These are phyloP conservation scores for Psilopsiagon aymara DNA, from an alignment of 2,113 vertebrate genomes.

Conservation along the genomic window DNA sequence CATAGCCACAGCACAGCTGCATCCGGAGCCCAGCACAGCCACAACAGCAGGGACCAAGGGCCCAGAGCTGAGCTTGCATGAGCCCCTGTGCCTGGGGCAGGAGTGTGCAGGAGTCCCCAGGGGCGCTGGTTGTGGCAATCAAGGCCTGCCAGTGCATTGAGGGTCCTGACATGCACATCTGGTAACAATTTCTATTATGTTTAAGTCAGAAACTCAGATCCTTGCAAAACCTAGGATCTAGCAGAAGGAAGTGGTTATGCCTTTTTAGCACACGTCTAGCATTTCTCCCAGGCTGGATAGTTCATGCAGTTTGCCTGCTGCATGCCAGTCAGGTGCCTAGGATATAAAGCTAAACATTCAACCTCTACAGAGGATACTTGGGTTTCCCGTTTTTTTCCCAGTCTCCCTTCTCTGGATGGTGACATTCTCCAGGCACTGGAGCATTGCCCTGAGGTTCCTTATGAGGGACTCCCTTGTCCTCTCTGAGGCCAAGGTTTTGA, in stretches of 20 bases:
- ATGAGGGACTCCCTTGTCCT: fast-evolving
- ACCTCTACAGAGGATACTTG: neutral
- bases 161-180: neutral
- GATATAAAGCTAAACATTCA: neutral
- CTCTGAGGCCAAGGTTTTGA: neutral
- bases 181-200: slow-evolving; percentile 31
- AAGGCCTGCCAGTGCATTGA: neutral
- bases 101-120: neutral
- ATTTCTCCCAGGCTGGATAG: neutral
- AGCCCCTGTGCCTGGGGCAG: neutral
- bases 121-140: neutral
- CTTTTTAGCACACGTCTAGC: neutral
- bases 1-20: neutral
- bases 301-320: neutral
- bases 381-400: neutral
- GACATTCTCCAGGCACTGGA: neutral
- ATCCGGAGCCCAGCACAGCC: neutral
- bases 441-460: neutral
- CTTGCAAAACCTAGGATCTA: neutral
- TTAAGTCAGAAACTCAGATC: slow-evolving; percentile 26
- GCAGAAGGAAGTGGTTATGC: neutral
- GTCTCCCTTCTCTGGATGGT: neutral
- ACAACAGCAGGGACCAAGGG: fast-evolving
- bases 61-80: neutral
- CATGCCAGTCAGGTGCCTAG: neutral